A percentile compares a stretch with the other conserved stretches of the same genome.
Evolutionary conservation across 2,797 vertebrate species (phyloP).

Genomic region (Amblyraja radiata): DNA sequence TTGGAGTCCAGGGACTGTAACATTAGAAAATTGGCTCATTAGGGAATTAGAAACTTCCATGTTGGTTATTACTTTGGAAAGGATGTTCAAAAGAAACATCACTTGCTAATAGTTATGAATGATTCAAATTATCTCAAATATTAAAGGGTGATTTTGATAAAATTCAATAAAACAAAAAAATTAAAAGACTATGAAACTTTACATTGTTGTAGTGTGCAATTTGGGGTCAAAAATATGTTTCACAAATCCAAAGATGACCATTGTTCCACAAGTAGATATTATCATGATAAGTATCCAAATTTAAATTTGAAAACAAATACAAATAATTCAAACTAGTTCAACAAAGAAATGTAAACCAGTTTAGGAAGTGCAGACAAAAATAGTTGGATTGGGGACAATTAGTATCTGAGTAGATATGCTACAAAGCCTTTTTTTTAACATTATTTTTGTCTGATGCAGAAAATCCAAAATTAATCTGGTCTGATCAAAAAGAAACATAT

Average conservation of each 20-base stretch:
- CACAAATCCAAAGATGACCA: not conserved
- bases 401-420: not conserved
- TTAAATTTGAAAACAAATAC: not conserved
- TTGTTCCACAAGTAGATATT: not conserved
- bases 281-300: not conserved
- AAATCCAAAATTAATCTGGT: not conserved
- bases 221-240: not conserved
- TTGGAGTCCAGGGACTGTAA: not conserved
- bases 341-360: not conserved
- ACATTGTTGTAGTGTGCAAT: too few relatives aligned
- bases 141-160: not conserved
- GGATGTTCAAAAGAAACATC: not conserved
- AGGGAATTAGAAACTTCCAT: conserved; percentile 7
- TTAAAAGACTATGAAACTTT: not conserved
- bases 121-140: not conserved
- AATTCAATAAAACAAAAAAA: not conserved
- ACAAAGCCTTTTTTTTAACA: not conserved
- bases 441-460: not conserved
- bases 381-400: not conserved
- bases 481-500: not conserved
- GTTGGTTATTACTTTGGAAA: conserved; percentile 13
- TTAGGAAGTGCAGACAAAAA: not conserved
- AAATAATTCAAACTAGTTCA: not conserved
- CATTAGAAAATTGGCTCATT: conserved; percentile 5
- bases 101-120: not conserved